A percentile compares a stretch with the other conserved stretches of the same genome.
Conservation (phyloP, 2,113 vertebrate genomes). For the Platanista minor region DNA sequence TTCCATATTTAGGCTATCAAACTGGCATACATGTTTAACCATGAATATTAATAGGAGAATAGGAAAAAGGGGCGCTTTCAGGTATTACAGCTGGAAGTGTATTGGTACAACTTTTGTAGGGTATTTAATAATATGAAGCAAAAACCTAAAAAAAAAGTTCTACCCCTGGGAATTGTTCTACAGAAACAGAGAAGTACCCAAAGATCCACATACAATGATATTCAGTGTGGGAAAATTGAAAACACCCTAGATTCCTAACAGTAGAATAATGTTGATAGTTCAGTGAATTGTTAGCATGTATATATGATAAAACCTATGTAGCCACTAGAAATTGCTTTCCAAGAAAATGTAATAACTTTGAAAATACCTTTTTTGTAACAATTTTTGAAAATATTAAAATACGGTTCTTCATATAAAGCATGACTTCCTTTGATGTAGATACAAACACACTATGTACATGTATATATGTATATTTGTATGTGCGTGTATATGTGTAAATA, state of each 20-base stretch:
- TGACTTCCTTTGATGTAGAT: neutral
- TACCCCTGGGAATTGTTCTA: neutral
- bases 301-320: neutral
- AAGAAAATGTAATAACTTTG: neutral
- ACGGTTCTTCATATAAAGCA: neutral
- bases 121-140: neutral
- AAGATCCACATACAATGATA: neutral
- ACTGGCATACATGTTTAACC: neutral
- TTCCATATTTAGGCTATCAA: neutral
- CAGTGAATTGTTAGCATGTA: neutral
- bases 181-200: neutral
- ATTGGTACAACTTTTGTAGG: neutral
- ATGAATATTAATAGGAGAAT: neutral
- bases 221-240: neutral
- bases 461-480: neutral
- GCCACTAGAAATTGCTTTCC: neutral
- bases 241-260: neutral
- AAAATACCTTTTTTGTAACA: neutral
- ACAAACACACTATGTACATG: neutral
- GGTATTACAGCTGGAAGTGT: neutral
- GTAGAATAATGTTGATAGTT: neutral
- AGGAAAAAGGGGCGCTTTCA: neutral
- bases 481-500: neutral
- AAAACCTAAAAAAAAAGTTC: neutral
- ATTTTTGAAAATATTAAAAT: neutral